A percentile compares a stretch with the other conserved stretches of the same genome.
These are phyloP conservation scores for Parauchenoglanis ngamensis DNA, from an alignment of 2,797 vertebrate genomes.

Conservation along the genomic window DNA sequence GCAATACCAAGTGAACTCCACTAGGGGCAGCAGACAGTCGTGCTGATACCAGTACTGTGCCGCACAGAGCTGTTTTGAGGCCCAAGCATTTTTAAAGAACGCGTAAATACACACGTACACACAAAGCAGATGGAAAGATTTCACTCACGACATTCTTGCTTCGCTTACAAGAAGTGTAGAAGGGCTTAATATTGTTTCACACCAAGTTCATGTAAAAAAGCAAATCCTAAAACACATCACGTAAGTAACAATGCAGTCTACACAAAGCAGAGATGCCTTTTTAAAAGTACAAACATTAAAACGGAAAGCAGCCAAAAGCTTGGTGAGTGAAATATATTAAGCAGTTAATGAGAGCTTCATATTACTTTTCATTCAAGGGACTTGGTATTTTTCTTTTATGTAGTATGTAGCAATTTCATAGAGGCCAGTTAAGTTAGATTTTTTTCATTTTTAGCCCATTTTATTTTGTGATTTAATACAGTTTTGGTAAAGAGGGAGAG, in stretches of 20 bases:
- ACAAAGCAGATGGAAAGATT: not conserved
- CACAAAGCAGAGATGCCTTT: not conserved
- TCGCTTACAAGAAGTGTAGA: not conserved
- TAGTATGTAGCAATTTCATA: not conserved
- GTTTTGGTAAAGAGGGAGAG: not conserved
- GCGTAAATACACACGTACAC: not conserved
- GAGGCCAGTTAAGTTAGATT: not conserved
- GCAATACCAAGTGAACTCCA: not conserved
- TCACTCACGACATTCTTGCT: not conserved
- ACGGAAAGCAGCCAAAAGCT: not conserved
- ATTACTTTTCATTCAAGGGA: not conserved
- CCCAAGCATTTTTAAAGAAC: not conserved
- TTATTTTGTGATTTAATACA: not conserved
- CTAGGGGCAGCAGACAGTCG: not conserved
- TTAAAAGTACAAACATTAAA: not conserved
- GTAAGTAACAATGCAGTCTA: not conserved
- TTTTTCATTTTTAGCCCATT: not conserved
- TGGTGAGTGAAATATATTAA: not conserved
- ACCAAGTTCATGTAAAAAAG: not conserved
- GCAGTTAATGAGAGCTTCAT: not conserved
- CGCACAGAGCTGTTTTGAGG: not conserved
- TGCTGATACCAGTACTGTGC: not conserved
- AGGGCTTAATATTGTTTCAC: not conserved
- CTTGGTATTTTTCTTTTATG: not conserved
- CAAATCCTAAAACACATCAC: not conserved